Evolutionary conservation across 2,888 invertebrate genomes (phyloP).

Genomic region (Diachrysia chrysitis): DNA sequence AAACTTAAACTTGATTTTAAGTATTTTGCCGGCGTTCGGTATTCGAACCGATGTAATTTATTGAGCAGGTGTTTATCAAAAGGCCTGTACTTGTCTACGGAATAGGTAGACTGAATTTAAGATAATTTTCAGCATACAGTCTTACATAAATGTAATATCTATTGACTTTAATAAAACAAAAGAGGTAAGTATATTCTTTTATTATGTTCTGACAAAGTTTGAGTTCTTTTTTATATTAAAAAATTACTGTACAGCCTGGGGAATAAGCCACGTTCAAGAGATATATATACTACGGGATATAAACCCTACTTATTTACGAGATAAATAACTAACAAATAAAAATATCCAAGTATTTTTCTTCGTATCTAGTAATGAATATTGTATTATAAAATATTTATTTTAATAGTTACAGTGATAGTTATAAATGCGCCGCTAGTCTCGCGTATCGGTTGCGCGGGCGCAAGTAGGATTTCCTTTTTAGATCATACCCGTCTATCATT

Average conservation of each 20-base stretch:
- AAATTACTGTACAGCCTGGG: too few relatives aligned
- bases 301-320: too few relatives aligned
- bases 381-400: conserved; percentile 12
- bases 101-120: background rate
- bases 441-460: conserved; percentile 79
- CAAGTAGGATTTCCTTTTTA: conserved; percentile 89
- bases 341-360: too few relatives aligned
- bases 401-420: conserved; percentile 69
- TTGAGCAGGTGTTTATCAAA: background rate
- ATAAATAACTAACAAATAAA: too few relatives aligned
- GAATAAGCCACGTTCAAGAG: too few relatives aligned
- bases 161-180: too few relatives aligned
- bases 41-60: background rate
- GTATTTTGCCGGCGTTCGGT: background rate
- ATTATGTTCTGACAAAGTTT: too few relatives aligned
- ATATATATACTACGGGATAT: too few relatives aligned
- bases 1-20: background rate
- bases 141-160: too few relatives aligned
- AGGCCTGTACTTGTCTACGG: background rate
- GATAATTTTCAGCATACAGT: background rate
- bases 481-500: conserved; percentile 80
- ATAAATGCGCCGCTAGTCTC: conserved; percentile 73
- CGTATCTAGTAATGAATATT: too few relatives aligned
- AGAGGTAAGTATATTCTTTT: too few relatives aligned
- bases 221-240: too few relatives aligned